Conservation (phyloP, 2,797 vertebrate genomes). For the Neosilurus hyrtlii region DNA sequence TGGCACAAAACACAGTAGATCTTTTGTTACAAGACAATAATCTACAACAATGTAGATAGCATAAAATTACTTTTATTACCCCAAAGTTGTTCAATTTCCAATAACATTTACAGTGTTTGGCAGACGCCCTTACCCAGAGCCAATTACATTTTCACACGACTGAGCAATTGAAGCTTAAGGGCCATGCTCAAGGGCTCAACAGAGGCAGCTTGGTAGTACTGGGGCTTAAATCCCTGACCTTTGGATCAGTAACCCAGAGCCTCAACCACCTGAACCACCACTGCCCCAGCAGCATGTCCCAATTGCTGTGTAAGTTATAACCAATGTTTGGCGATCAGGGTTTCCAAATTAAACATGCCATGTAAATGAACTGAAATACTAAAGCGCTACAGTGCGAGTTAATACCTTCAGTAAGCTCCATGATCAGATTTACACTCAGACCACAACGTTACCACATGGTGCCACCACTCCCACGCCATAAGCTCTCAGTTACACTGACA, state of each 20-base stretch:
- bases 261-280: no score
- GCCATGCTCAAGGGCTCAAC: no score
- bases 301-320: background rate
- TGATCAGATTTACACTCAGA: slow-evolving; percentile 17
- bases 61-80: background rate
- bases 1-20: background rate
- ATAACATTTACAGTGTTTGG: no score
- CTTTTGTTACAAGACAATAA: background rate
- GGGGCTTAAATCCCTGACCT: no score
- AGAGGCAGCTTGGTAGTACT: no score
- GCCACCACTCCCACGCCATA: background rate
- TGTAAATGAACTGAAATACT: background rate
- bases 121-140: no score
- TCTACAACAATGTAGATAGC: background rate
- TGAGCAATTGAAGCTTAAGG: no score
- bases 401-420: background rate
- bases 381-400: background rate
- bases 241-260: no score
- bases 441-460: background rate
- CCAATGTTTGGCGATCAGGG: background rate
- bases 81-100: background rate
- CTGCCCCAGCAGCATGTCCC: no score
- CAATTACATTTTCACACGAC: no score
- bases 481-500: slow-evolving; percentile 3
- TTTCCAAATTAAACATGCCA: background rate